Evolutionary conservation across 2,113 vertebrate species (phyloP).

Genomic region (Esox niger): DNA sequence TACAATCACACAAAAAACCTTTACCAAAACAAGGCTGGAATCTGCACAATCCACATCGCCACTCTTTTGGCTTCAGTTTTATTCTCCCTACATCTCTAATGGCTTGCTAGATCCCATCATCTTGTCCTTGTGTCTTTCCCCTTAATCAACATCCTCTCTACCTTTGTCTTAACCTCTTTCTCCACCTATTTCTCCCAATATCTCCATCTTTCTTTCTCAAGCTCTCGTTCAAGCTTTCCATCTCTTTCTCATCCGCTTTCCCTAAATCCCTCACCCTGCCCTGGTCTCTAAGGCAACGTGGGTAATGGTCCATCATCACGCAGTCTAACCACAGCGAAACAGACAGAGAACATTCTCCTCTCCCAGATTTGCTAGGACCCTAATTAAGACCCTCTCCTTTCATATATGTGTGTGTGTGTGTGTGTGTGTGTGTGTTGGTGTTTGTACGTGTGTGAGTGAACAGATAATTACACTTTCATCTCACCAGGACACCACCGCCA

Average conservation of each 20-base stretch:
- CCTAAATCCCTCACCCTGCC: constrained; percentile 60
- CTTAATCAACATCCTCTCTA: constrained; percentile 2
- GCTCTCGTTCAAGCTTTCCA: too few species aligned
- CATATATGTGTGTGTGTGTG: constrained; percentile 70
- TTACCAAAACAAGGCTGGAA: too few species aligned
- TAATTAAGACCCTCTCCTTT: constrained; percentile 92
- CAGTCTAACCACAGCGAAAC: background rate
- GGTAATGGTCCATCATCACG: background rate
- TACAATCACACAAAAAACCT: too few species aligned
- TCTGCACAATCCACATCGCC: too few species aligned
- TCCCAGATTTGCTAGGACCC: constrained; percentile 83
- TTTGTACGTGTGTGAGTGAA: background rate
- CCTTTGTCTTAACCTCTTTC: background rate
- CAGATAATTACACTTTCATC: constrained; percentile 97
- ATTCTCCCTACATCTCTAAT: too few species aligned
- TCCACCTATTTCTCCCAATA: too few species aligned
- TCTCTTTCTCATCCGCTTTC: background rate
- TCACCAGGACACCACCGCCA: constrained; percentile 90
- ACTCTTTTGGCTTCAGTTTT: too few species aligned
- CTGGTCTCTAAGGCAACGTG: constrained; percentile 58
- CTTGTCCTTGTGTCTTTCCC: background rate
- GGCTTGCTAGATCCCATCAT: too few species aligned
- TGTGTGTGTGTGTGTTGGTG: too few species aligned
- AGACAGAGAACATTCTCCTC: constrained; percentile 78
- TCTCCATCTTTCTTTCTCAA: too few species aligned